Evolutionary conservation across 53 echinoderm and acorn worm genomes (phyloP), one percentile per base, ranked within the genome.

Genomic region (Luidia sarsii): DNA sequence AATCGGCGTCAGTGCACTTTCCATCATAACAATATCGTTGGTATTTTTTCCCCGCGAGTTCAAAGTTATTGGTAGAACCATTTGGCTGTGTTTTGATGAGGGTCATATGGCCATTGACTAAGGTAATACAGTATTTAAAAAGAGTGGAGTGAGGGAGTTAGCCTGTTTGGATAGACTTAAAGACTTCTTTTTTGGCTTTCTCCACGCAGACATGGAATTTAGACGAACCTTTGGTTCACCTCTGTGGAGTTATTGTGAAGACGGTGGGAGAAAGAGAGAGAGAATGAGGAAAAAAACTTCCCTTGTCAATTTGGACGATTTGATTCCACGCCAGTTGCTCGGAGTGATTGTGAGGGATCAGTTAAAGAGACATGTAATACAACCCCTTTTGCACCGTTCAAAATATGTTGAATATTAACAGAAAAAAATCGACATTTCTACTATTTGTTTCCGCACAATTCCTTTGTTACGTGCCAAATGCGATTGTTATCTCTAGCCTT

Each of bases 1-100:
- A 39, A 28, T 30, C 29, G 28, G 38, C 59, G 77, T 77, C 77
- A 77, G 46, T 29, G 77, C 61, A 77, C 77, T 77, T 77, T 77
- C 29, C 1, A 41, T 41, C 11, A 41, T 41, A 7, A 41, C 11
- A 7, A 41, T 41, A 41, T 41, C 11, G 41, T 41, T 41, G 11
- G 6, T 41, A 41, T 41, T 41, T 7, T 41, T 41, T 41, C 11
- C 11, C 41, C 11, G 41, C 41, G 11, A 7, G 41, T 11, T 7
- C 11, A 41, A 41, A 41, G 41, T 7, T 7, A 7, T 6, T 41
- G 6, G 6, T 41, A 11, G 6, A 41, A 41, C 41, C 6, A 11
- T 11, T 41, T 41, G 6, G 6, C 41, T 11, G 11, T n/a, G 11
- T 41, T 41, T 41, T 41, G 6, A 41, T 41, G 41, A 7, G 11